Evolutionary conservation across 2,797 vertebrate genomes (phyloP).

Genomic region (Aeoliscus strigatus): DNA sequence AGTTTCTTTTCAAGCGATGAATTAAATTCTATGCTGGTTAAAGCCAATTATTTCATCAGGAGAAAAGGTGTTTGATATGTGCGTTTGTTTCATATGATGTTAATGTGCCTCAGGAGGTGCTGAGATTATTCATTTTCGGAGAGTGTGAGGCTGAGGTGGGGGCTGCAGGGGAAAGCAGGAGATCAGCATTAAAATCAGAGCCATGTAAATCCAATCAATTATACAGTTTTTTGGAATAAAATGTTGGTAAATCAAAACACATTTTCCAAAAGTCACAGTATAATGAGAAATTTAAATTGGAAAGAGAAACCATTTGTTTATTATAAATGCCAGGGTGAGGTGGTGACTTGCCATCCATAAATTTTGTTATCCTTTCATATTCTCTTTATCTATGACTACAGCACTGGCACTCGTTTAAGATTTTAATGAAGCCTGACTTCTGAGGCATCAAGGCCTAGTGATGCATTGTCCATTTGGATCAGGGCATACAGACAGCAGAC

Average conservation of each 20-base stretch:
- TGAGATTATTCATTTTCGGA: conserved; percentile 52
- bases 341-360: conserved; percentile 80
- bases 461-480: conserved; percentile 79
- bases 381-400: conserved; percentile 76
- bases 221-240: conserved; percentile 75
- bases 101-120: conserved; percentile 71
- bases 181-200: conserved; percentile 76
- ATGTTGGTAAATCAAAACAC: conserved; percentile 80
- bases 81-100: conserved; percentile 67
- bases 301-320: conserved; percentile 79
- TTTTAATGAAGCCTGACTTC: conserved; percentile 82
- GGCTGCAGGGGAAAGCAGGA: conserved; percentile 48
- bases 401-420: conserved; percentile 79
- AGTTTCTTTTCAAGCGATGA: conserved; percentile 67
- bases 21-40: conserved; percentile 69
- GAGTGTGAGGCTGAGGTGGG: conserved; percentile 34
- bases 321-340: conserved; percentile 78
- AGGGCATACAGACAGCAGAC: conserved; percentile 61
- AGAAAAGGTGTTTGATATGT: conserved; percentile 66
- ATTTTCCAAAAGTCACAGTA: conserved; percentile 81
- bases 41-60: conserved; percentile 73
- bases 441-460: conserved; percentile 77
- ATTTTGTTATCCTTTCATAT: conserved; percentile 79
- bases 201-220: conserved; percentile 80
- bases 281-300: conserved; percentile 81